phyloP scores from a whole-genome alignment of 2,888 invertebrate species.

The Napeogenes inachia region DNA sequence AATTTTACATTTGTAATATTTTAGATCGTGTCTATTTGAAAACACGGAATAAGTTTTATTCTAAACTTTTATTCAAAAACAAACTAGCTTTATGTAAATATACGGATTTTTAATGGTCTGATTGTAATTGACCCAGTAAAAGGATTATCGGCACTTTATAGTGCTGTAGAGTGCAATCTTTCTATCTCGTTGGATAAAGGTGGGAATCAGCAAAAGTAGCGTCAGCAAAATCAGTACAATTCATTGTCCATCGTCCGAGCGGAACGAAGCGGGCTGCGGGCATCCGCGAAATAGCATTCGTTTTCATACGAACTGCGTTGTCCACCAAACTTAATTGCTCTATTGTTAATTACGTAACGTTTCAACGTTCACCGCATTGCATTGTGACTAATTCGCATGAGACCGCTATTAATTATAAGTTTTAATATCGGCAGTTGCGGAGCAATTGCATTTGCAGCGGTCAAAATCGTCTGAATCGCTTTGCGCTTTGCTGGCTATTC shows the following conservation, averaged over 20 bases:
- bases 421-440: constrained; percentile 38
- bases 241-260: constrained; percentile 61
- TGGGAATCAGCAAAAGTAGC: constrained; percentile 56
- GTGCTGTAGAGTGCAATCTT: constrained; percentile 23
- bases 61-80: no score
- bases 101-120: no score
- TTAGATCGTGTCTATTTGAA: no score
- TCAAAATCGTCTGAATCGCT: constrained; percentile 23
- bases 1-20: no score
- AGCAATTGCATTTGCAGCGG: constrained; percentile 30
- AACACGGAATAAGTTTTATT: no score
- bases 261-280: constrained; percentile 46
- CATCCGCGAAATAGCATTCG: constrained; percentile 57
- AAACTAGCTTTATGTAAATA: no score
- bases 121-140: not conserved
- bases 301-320: constrained; percentile 58
- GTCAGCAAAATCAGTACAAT: constrained; percentile 70
- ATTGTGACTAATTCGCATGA: constrained; percentile 55
- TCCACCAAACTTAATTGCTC: constrained; percentile 71
- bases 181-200: constrained; percentile 35
- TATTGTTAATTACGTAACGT: constrained; percentile 76
- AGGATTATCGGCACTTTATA: not conserved
- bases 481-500: constrained; percentile 26
- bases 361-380: constrained; percentile 60
- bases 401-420: constrained; percentile 43